These are phyloP conservation scores for Meloe dianella DNA, from an alignment of 2,888 invertebrate species.

Conservation along the genomic window DNA sequence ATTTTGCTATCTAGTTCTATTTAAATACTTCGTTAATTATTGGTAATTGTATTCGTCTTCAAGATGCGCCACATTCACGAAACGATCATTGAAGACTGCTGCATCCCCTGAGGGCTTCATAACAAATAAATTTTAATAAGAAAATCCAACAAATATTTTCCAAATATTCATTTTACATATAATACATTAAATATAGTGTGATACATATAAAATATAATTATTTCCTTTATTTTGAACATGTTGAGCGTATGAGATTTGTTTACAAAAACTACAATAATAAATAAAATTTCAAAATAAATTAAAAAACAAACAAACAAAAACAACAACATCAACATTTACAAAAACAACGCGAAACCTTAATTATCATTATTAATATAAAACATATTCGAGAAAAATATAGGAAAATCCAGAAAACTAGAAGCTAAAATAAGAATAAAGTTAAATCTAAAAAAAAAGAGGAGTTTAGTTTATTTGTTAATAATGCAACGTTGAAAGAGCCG, in stretches of 20 bases:
- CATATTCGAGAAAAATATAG: not conserved
- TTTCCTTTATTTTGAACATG: slow-evolving; percentile 22
- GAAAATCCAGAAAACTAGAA: not conserved
- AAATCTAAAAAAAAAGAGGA: not conserved
- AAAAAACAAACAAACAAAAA: not conserved
- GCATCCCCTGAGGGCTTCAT: not conserved
- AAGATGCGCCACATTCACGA: no score
- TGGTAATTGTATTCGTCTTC: no score
- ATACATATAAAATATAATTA: slow-evolving; percentile 34
- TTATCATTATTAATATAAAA: no score
- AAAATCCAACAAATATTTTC: not conserved
- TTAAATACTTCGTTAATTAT: no score
- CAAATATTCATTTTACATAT: slow-evolving; percentile 31
- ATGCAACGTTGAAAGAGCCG: no score
- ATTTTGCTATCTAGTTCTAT: no score
- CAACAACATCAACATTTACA: not conserved
- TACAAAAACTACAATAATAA: not conserved
- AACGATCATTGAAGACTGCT: no score
- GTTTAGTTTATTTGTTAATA: no score
- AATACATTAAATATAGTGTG: slow-evolving; percentile 30
- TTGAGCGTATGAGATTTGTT: not conserved
- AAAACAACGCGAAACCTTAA: not conserved
- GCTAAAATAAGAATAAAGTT: not conserved
- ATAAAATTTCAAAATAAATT: not conserved
- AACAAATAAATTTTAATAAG: not conserved